These are phyloP conservation scores for Merodon equestris DNA, from an alignment of 2,888 invertebrate genomes.

Conservation along the genomic window DNA sequence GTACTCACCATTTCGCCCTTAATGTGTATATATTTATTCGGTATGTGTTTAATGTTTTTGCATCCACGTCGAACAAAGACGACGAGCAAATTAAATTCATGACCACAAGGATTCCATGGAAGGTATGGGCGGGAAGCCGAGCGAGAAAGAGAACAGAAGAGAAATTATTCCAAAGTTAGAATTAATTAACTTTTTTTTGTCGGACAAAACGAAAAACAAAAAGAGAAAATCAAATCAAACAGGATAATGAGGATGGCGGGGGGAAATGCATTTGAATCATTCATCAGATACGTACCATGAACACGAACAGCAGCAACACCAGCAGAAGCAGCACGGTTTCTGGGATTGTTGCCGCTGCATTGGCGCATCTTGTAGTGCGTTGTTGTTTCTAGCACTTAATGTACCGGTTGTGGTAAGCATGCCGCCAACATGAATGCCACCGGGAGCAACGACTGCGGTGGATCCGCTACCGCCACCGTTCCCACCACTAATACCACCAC, in stretches of 20 bases:
- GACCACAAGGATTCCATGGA: conserved; percentile 50
- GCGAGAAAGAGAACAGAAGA: conserved; percentile 6
- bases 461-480: conserved; percentile 74
- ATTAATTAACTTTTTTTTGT: conserved; percentile 56
- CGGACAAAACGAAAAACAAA: conserved; percentile 37
- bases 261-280: too few species aligned
- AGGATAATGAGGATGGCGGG: conserved; percentile 9
- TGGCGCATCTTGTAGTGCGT: conserved; percentile 77
- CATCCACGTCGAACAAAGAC: conserved; percentile 17
- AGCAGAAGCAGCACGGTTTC: conserved; percentile 84
- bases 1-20: conserved; percentile 78
- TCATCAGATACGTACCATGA: conserved; percentile 81
- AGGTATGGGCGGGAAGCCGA: conserved; percentile 13
- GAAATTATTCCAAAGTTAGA: conserved; percentile 26
- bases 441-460: conserved; percentile 71
- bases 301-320: conserved; percentile 86
- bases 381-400: conserved; percentile 71
- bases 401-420: conserved; percentile 71
- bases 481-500: conserved; percentile 60
- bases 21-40: too few species aligned
- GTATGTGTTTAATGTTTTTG: conserved; percentile 48
- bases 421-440: conserved; percentile 73
- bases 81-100: conserved; percentile 44
- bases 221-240: conserved; percentile 12
- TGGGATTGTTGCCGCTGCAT: conserved; percentile 79